A percentile compares a stretch with the other conserved stretches of the same genome.
phyloP scores from a whole-genome alignment of 1,140 invertebrate genomes.

The Halesus radiatus region DNA sequence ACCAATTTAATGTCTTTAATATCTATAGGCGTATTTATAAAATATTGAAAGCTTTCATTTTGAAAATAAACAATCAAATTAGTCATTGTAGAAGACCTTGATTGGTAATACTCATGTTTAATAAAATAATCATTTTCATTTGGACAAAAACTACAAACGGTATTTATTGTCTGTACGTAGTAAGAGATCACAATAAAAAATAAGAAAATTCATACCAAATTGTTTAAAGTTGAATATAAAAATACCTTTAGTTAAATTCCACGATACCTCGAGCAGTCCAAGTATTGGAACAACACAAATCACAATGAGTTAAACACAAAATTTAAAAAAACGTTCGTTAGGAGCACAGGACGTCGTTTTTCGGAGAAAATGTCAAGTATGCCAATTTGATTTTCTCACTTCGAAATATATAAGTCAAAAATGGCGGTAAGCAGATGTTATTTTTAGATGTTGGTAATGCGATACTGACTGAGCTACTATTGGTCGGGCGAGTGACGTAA shows the following conservation, averaged over 20 bases:
- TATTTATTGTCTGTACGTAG: too few relatives aligned
- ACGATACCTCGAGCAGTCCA: constrained; percentile 19
- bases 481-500: constrained; percentile 43
- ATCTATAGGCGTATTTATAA: too few relatives aligned
- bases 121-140: too few relatives aligned
- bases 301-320: constrained; percentile 38
- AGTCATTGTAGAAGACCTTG: too few relatives aligned
- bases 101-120: too few relatives aligned
- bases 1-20: too few relatives aligned
- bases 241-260: constrained; percentile 24
- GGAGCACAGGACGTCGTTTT: constrained; percentile 36
- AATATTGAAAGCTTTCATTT: too few relatives aligned
- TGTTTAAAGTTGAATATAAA: not conserved
- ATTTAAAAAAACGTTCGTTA: constrained; percentile 28
- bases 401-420: constrained; percentile 48
- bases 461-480: constrained; percentile 57
- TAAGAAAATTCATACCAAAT: too few relatives aligned
- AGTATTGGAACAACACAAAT: constrained; percentile 44
- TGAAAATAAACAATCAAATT: too few relatives aligned
- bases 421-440: constrained; percentile 52
- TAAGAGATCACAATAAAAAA: too few relatives aligned
- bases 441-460: constrained; percentile 69
- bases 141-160: too few relatives aligned
- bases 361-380: constrained; percentile 33
- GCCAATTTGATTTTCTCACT: constrained; percentile 34